These are phyloP conservation scores for Netelia inedita DNA, from an alignment of 2,888 invertebrate species.

Conservation along the genomic window DNA sequence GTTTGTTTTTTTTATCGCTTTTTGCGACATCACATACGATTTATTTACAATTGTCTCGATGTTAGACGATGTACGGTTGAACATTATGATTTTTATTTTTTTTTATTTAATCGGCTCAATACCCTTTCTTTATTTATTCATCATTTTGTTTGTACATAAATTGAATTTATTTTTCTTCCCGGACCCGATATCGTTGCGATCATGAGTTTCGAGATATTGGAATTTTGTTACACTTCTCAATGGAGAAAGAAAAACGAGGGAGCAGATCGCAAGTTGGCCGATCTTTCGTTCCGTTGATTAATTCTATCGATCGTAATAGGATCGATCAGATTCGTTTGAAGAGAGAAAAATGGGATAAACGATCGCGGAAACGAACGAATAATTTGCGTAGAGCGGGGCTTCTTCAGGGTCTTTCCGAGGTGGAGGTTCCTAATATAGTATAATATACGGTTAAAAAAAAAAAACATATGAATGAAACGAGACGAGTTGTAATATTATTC, in stretches of 20 bases:
- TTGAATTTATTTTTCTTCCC: conserved; percentile 70
- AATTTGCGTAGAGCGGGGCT: conserved; percentile 59
- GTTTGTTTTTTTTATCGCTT: conserved; percentile 20
- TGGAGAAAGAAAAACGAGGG: conserved; percentile 5
- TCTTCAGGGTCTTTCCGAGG: conserved; percentile 69
- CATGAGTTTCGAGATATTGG: conserved; percentile 20
- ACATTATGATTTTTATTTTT: conserved; percentile 2
- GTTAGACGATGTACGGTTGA: conserved; percentile 44
- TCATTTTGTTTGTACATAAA: conserved; percentile 77
- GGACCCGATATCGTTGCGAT: conserved; percentile 41
- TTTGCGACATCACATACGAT: conserved; percentile 1
- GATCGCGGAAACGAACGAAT: conserved; percentile 27
- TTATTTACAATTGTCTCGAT: conserved; percentile 74
- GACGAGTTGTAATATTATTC: conserved; percentile 66
- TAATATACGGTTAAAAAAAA: conserved; percentile 44
- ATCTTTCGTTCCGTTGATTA: conserved; percentile 11
- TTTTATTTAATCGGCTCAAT: conserved; percentile 73
- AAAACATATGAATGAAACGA: conserved; percentile 41
- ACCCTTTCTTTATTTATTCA: conserved; percentile 79
- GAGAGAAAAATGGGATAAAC: conserved; percentile 17
- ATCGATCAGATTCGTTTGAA: conserved; percentile 12
- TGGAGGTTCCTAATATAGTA: conserved; percentile 69
- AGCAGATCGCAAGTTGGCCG: not conserved
- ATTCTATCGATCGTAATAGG: conserved; percentile 7
- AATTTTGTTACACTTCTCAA: not conserved